Conservation (phyloP, 2,797 vertebrate species). For the Anabacerthia variegaticeps region DNA sequence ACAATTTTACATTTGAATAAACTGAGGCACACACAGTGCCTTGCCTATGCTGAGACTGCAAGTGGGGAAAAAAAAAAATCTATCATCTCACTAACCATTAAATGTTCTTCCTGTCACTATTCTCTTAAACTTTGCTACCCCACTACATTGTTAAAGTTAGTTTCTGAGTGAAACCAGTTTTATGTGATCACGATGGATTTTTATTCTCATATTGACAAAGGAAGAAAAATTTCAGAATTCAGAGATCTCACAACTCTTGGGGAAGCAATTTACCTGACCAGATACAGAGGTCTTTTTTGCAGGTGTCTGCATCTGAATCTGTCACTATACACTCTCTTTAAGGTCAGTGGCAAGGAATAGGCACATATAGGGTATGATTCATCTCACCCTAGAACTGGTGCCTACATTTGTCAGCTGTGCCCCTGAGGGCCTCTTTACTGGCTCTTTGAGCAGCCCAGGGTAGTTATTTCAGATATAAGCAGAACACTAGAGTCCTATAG, state of each 20-base stretch:
- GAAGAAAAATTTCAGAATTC: not conserved
- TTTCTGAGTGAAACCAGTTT: not conserved
- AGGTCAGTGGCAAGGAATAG: not conserved
- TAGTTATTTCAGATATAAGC: not conserved
- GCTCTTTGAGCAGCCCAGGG: not conserved
- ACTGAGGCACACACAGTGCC: constrained; percentile 24
- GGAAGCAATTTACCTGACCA: not conserved
- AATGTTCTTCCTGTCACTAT: not conserved
- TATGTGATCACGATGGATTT: not conserved
- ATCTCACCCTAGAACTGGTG: not conserved
- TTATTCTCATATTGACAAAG: not conserved
- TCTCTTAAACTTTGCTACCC: not conserved
- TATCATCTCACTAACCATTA: not conserved
- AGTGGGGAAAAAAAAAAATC: not conserved
- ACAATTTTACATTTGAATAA: constrained; percentile 62
- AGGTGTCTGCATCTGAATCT: not conserved
- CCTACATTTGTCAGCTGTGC: not conserved
- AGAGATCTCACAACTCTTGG: not conserved
- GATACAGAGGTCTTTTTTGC: not conserved
- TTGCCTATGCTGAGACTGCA: constrained; percentile 42
- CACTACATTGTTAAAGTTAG: not conserved
- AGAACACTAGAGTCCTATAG: not conserved
- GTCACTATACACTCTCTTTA: not conserved
- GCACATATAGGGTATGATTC: not conserved
- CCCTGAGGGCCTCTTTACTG: rapidly evolving